A percentile compares a stretch with the other conserved stretches of the same genome.
Evolutionary conservation across 2,113 vertebrate species (phyloP).

Genomic region (Ranitomeya variabilis): DNA sequence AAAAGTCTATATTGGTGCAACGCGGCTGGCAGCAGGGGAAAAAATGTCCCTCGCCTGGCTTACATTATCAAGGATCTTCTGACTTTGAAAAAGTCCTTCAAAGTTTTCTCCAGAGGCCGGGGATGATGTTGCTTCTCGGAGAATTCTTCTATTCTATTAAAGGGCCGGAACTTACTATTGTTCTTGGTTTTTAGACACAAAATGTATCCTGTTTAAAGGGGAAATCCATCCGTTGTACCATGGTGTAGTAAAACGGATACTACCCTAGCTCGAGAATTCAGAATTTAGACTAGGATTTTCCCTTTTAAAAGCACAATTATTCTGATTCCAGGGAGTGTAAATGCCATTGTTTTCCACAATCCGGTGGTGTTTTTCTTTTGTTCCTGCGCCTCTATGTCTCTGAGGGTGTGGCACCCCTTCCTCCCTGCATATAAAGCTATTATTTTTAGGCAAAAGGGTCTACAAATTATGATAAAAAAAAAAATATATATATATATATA

Average conservation of each 20-base stretch:
- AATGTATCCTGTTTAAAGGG: neutral
- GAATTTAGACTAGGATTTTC: no score
- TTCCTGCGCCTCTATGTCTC: no score
- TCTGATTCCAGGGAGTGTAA: no score
- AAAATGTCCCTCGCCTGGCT: constrained; percentile 25
- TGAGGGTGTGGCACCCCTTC: no score
- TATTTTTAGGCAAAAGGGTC: no score
- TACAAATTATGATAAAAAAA: no score
- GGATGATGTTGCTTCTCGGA: neutral
- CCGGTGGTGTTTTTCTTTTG: no score
- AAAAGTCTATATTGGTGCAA: constrained; percentile 27
- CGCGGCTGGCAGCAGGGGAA: neutral
- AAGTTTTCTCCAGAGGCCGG: neutral
- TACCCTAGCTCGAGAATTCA: neutral
- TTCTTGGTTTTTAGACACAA: neutral
- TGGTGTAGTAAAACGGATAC: no score
- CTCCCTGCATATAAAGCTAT: no score
- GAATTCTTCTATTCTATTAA: neutral
- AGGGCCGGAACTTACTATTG: neutral
- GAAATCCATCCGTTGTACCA: neutral
- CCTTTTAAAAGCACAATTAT: no score
- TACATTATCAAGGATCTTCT: constrained; percentile 22
- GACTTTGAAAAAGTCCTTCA: constrained; percentile 51
- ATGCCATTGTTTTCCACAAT: no score
- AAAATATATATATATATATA: no score